Base-by-base conservation (phyloP, 2,113 vertebrate species). In the Gnathonemus longibarbis region DNA sequence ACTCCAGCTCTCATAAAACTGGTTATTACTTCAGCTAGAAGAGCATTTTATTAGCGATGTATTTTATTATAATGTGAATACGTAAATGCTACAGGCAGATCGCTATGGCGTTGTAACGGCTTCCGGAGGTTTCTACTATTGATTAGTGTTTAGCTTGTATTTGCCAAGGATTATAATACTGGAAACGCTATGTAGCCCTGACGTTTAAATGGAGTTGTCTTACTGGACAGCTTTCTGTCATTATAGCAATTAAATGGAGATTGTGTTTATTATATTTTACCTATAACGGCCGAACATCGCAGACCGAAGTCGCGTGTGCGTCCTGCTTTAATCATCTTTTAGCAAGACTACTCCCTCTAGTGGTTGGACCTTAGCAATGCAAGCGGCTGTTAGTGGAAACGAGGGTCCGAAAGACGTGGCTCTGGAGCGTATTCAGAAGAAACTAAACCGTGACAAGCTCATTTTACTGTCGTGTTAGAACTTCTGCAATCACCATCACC, bases 341-440 rank as follows among this genome's bases (percentile, higher is more conserved):
- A 90, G 90, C 91, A 91, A 90, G 94, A 92, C 92, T 87, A 89
- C 92, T 91, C 94, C 95, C 93, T 93, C 95, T 95, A 46, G 93
- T 90, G 89, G 27, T 19, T 53, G 35, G 31, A 80, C 74, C 35
- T 42, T 42, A 80, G 13, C 35, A 80, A 80, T 42, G 74, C 74
- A 80, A 80, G 74, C 5, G 35, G 31, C 31, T 80, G 35, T 80
- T 42, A 39, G 74, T 42, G 31, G 70, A 39, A 35, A 42, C 35
- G 13, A 19, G 13, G 74, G 35, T 77, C 31, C 31, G 70, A 17
- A 77, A 39, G 35, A 39, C 31, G 5, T 39, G 11, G 13, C 66
- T 74, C 13, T 31, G 5, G 3, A 1, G 35, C 35, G 31, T 39
- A 39, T 31, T 17, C 27, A 39, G 35, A 17, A 19, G 70, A 77